Conservation (phyloP, 2,888 invertebrate genomes). For the Ophion ellenae region DNA sequence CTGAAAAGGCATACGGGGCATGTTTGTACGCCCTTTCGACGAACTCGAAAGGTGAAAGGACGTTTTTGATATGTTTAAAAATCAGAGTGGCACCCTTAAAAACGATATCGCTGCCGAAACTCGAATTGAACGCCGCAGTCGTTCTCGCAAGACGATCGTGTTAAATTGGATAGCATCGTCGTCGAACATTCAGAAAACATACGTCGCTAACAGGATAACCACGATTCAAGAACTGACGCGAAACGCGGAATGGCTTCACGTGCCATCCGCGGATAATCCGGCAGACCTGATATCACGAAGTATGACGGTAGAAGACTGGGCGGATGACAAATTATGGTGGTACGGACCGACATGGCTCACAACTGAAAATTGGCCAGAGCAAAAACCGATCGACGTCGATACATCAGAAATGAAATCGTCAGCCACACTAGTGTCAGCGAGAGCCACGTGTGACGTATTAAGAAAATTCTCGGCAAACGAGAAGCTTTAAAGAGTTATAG, state of each 20-base stretch:
- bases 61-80: slow-evolving; percentile 15
- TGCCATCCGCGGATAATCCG: slow-evolving; percentile 51
- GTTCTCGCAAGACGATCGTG: slow-evolving; percentile 61
- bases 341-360: too few species aligned
- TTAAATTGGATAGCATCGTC: slow-evolving; percentile 60
- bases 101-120: slow-evolving; percentile 44
- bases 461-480: too few species aligned
- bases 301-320: not conserved
- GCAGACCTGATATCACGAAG: slow-evolving; percentile 59
- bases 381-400: too few species aligned
- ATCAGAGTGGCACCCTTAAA: slow-evolving; percentile 66
- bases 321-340: too few species aligned
- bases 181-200: slow-evolving; percentile 24
- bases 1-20: slow-evolving; percentile 48
- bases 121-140: slow-evolving; percentile 60
- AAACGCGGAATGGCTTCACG: slow-evolving; percentile 40
- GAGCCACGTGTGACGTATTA: too few species aligned
- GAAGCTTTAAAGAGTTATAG: too few species aligned
- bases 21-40: slow-evolving; percentile 58
- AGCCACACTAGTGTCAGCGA: too few species aligned
- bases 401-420: too few species aligned
- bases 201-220: slow-evolving; percentile 62
- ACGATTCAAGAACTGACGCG: slow-evolving; percentile 61
- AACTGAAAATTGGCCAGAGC: too few species aligned
- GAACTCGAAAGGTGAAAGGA: not conserved